Conservation (phyloP, 2,888 invertebrate genomes). For the Microplitis manilae region DNA sequence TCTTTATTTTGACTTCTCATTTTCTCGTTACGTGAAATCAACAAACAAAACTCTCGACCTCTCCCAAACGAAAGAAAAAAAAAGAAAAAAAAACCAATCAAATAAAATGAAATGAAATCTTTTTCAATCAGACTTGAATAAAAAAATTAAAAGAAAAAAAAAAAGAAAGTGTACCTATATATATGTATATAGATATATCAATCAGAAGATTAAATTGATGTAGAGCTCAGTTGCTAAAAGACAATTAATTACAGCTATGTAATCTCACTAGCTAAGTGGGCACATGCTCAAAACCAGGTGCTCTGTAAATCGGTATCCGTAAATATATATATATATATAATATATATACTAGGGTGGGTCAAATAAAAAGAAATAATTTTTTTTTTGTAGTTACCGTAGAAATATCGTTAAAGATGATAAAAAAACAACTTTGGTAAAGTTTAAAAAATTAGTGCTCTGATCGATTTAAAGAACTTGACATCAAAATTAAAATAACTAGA, state of each 20-base stretch:
- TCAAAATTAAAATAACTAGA: no score
- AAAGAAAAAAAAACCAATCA: not conserved
- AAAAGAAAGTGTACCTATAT: not conserved
- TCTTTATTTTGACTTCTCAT: constrained; percentile 39
- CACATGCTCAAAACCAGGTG: constrained; percentile 42
- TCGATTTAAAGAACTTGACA: no score
- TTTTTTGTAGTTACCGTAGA: no score
- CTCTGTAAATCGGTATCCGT: constrained; percentile 41
- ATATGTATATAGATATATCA: not conserved
- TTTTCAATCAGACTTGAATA: constrained; percentile 4
- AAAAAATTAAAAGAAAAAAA: not conserved
- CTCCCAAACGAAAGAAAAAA: not conserved
- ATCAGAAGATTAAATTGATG: not conserved
- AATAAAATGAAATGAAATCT: not conserved
- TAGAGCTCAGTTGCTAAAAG: constrained; percentile 38
- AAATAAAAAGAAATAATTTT: no score
- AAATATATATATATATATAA: constrained; percentile 39
- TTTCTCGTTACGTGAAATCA: constrained; percentile 3
- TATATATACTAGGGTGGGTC: not conserved
- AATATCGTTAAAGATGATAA: no score
- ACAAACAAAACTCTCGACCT: not conserved
- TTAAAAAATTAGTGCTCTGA: no score
- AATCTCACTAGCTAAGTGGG: constrained; percentile 47
- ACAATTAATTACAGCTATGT: constrained; percentile 49
- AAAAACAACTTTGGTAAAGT: no score